Percentiles rank a stretch among this genome's conserved stretches.
These are phyloP conservation scores for Acanthurus lineatus DNA, from an alignment of 2,797 vertebrate species.

Conservation along the genomic window DNA sequence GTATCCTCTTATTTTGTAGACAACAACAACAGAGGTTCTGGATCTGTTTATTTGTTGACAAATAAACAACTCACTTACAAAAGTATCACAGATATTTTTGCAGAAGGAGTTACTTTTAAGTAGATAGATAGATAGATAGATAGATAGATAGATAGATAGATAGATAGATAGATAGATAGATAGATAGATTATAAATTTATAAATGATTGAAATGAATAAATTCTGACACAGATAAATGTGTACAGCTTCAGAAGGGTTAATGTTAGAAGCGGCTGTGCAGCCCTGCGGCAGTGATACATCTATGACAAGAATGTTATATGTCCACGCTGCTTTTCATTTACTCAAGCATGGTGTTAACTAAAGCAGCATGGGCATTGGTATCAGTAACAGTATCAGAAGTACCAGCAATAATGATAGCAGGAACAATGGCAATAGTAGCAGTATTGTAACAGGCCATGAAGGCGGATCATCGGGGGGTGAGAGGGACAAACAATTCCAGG, in stretches of 20 bases:
- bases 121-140: conserved; percentile 3
- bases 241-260: conserved; percentile 26
- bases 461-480: conserved; percentile 86
- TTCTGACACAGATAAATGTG: background rate
- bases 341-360: conserved; percentile 81
- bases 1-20: background rate
- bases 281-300: conserved; percentile 24
- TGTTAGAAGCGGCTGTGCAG: conserved; percentile 23
- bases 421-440: conserved; percentile 89
- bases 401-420: conserved; percentile 89
- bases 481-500: conserved; percentile 89
- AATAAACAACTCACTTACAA: background rate
- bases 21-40: background rate
- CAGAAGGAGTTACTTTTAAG: background rate
- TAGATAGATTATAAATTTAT: background rate
- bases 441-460: conserved; percentile 86
- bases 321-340: conserved; percentile 70
- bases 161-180: background rate
- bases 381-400: conserved; percentile 90
- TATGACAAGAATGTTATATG: conserved; percentile 24
- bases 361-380: conserved; percentile 85
- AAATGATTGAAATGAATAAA: background rate
- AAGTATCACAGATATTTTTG: background rate
- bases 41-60: conserved; percentile 7
- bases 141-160: background rate